Base-by-base conservation (phyloP, 2,113 vertebrate species). In the Naja naja region DNA sequence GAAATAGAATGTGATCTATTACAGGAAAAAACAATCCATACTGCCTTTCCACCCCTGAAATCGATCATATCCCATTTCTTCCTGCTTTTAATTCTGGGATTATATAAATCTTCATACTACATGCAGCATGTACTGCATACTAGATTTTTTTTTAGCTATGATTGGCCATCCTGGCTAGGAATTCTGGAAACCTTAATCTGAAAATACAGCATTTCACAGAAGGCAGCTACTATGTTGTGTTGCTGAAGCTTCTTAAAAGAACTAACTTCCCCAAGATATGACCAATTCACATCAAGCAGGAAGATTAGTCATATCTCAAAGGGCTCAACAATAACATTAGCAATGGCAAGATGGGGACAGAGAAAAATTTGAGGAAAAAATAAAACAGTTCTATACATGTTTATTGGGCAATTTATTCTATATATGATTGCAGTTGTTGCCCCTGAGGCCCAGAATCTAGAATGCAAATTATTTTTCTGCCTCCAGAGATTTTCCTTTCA, bases 281-380 rank as follows among this genome's bases (percentile, higher is more conserved):
- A 55, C 39, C 93, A 96, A 91, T 92, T 94, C 95, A 39, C 94
- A 89, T 25, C 54, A 47, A 87, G 89, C 92, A 88, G 91, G 96
- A 96, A 94, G 93, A 64, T 97, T 97, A 96, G 97, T 97, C 94
- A 96, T 88, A 94, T 89, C 94, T 94, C 93, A 94, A 96, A 91
- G 94, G 3, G 47, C 3, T 53, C 54, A 43, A 34, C 1, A 85
- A 94, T 85, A 0, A 39, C 4, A 9, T 18, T 86, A 91, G 86
- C 43, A 58, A 90, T 0, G 27, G 88, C 45, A 53, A 91, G 34
- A 39, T 56, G 69, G 0, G 0, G 56, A 93, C 27, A 58, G 18
- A 49, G 81, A 60, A 58, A 87, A 23, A 54, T 39, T 85, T 86
- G 53, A 58, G 9, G 9, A 23, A 47, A n/a, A 54, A 34, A 3